These are phyloP conservation scores for Hyles vespertilio DNA, from an alignment of 1,140 invertebrate genomes.

Conservation along the genomic window DNA sequence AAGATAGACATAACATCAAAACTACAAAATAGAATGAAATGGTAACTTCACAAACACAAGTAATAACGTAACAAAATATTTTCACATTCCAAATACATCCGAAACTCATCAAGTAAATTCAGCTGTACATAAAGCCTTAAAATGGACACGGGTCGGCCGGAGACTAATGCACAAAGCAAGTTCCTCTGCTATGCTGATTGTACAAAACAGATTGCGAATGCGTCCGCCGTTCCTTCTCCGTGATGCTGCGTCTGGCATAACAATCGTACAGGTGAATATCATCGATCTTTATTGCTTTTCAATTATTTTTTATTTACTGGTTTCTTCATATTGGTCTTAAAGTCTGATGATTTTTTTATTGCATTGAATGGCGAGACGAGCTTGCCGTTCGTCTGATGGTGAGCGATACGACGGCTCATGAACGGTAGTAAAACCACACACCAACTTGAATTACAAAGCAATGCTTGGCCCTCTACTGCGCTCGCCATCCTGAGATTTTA, in stretches of 20 bases:
- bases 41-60: too few species aligned
- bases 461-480: too few species aligned
- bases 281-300: slow-evolving; percentile 9
- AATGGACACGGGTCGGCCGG: slow-evolving; percentile 14
- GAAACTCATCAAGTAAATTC: slow-evolving; percentile 7
- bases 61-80: too few species aligned
- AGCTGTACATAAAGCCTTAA: slow-evolving; percentile 12
- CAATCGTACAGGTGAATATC: slow-evolving; percentile 15
- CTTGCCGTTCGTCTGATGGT: too few species aligned
- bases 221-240: slow-evolving; percentile 13
- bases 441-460: too few species aligned
- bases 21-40: too few species aligned
- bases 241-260: slow-evolving; percentile 16
- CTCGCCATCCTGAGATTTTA: too few species aligned
- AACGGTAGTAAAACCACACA: too few species aligned
- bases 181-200: slow-evolving; percentile 30
- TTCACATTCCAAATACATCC: neutral
- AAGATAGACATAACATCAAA: too few species aligned
- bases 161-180: slow-evolving; percentile 33
- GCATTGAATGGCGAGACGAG: too few species aligned
- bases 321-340: neutral
- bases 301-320: neutral
- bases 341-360: too few species aligned
- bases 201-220: slow-evolving; percentile 31
- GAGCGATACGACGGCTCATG: too few species aligned